These are phyloP conservation scores for Pelvicachromis taeniatus DNA, from an alignment of 2,113 vertebrate species.

Conservation along the genomic window DNA sequence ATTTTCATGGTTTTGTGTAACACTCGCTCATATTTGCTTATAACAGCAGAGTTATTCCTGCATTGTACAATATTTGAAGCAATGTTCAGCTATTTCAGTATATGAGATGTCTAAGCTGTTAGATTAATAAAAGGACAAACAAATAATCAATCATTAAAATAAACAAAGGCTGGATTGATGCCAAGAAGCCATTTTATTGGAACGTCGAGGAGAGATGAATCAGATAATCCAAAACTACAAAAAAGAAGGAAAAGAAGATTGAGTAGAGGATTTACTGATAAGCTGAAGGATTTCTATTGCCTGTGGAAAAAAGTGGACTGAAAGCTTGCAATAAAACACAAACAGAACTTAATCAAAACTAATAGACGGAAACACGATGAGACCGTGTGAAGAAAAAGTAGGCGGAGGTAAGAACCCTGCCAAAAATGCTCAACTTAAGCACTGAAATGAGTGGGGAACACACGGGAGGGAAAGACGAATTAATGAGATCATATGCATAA, in stretches of 20 bases:
- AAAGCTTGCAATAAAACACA: not conserved
- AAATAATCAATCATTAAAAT: not conserved
- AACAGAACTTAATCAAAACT: not conserved
- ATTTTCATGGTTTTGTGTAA: not conserved
- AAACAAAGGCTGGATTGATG: not conserved
- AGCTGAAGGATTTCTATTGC: not conserved
- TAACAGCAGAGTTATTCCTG: not conserved
- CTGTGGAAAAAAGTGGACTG: not conserved
- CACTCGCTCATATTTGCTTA: not conserved
- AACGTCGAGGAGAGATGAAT: not conserved
- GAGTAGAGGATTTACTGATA: not conserved
- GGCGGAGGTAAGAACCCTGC: not conserved
- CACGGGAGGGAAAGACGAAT: accelerated
- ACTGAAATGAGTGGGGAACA: not conserved
- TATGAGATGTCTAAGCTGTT: not conserved
- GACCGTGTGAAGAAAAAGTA: not conserved
- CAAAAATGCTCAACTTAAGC: not conserved
- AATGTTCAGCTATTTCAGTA: not conserved
- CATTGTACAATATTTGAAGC: not conserved
- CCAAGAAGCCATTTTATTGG: accelerated
- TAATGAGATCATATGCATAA: not conserved
- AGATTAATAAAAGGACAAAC: not conserved
- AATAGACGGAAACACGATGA: not conserved
- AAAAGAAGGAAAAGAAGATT: too few relatives aligned
- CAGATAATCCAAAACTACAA: accelerated